Evolutionary conservation across 2,113 vertebrate species (phyloP).

Genomic region (Rhineura floridana): DNA sequence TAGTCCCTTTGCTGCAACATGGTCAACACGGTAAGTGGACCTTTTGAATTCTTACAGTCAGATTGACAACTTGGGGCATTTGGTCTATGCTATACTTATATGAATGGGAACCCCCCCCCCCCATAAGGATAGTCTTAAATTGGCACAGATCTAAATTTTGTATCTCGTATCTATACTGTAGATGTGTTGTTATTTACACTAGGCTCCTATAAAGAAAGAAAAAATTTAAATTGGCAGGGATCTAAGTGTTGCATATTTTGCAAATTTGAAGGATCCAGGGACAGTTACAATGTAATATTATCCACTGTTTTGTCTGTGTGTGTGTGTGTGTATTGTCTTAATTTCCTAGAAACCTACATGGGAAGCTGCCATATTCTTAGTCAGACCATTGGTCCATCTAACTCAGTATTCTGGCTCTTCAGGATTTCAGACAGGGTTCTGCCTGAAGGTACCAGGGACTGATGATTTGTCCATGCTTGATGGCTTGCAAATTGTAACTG

Average conservation of each 20-base stretch:
- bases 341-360: too few relatives aligned
- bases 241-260: background rate
- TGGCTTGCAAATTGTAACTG: background rate
- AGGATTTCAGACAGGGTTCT: too few relatives aligned
- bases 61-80: conserved; percentile 46
- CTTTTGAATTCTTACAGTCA: conserved; percentile 51
- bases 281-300: background rate
- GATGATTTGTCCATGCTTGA: background rate
- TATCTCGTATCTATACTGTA: background rate
- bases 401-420: too few relatives aligned
- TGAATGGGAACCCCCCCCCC: background rate
- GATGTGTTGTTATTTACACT: conserved; percentile 31
- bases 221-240: background rate
- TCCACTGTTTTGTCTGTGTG: background rate
- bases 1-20: conserved; percentile 99
- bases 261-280: background rate
- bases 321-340: background rate
- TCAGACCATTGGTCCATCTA: too few relatives aligned
- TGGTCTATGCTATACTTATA: conserved; percentile 48
- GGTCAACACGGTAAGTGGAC: conserved; percentile 98
- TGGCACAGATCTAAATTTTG: background rate
- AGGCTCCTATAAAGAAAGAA: conserved; percentile 26
- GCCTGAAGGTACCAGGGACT: too few relatives aligned
- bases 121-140: conserved; percentile 50
- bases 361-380: background rate